phyloP scores from a whole-genome alignment of 1,140 invertebrate genomes.

The Penaeus vannamei region DNA sequence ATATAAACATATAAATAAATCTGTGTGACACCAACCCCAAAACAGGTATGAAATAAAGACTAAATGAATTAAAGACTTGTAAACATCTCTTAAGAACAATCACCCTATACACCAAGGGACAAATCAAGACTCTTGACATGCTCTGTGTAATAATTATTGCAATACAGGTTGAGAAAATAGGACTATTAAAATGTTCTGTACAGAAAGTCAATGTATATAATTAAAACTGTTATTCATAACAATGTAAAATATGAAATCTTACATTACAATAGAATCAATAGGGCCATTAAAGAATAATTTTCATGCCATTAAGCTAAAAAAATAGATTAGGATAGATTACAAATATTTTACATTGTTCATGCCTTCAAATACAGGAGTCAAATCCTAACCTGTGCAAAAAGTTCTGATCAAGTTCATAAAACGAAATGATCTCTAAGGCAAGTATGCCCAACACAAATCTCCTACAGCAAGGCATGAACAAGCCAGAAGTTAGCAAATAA shows the following conservation, averaged over 20 bases:
- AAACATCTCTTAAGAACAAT: slow-evolving; percentile 30
- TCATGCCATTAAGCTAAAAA: slow-evolving; percentile 66
- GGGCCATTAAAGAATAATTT: slow-evolving; percentile 66
- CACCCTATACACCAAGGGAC: slow-evolving; percentile 52
- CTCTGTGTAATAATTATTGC: slow-evolving; percentile 56
- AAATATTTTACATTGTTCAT: slow-evolving; percentile 65
- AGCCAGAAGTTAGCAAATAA: slow-evolving; percentile 43
- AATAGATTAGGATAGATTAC: slow-evolving; percentile 57
- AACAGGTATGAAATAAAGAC: slow-evolving; percentile 39
- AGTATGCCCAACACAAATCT: slow-evolving; percentile 39
- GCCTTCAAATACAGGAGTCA: slow-evolving; percentile 42
- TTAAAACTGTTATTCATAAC: slow-evolving; percentile 67
- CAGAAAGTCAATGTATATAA: slow-evolving; percentile 66
- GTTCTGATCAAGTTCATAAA: slow-evolving; percentile 58
- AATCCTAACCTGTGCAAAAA: slow-evolving; percentile 47
- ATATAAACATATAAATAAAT: slow-evolving; percentile 43
- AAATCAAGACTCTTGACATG: slow-evolving; percentile 57
- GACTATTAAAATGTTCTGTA: slow-evolving; percentile 66
- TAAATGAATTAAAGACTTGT: slow-evolving; percentile 36
- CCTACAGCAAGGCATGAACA: slow-evolving; percentile 37
- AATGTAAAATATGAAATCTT: slow-evolving; percentile 67
- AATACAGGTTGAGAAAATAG: slow-evolving; percentile 61
- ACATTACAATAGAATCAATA: slow-evolving; percentile 66
- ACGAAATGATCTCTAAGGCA: slow-evolving; percentile 49
- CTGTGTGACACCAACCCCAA: slow-evolving; percentile 39